These are phyloP conservation scores for Uria aalge DNA, from an alignment of 2,113 vertebrate species.

Conservation along the genomic window DNA sequence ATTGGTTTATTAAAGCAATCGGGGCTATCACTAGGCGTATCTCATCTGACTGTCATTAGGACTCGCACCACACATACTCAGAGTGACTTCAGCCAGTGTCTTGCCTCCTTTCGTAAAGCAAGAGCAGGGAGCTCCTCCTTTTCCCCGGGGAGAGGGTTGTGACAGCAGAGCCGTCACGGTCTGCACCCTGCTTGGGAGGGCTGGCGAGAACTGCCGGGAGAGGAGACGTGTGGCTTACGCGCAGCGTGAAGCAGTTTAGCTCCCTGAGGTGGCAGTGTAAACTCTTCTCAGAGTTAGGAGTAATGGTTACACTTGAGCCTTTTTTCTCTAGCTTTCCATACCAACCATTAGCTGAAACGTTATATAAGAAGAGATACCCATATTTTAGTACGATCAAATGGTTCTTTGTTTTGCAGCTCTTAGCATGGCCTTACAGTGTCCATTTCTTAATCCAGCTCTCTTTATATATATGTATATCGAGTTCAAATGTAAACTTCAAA, in stretches of 20 bases:
- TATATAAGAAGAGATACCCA: neutral
- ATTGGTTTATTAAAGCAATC: neutral
- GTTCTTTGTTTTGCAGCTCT: neutral
- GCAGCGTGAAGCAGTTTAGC: neutral
- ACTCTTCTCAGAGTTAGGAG: neutral
- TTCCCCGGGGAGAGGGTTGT: neutral
- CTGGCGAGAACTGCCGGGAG: neutral
- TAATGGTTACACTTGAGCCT: neutral
- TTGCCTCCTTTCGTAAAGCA: neutral
- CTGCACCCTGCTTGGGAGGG: neutral
- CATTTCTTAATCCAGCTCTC: neutral
- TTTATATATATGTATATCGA: neutral
- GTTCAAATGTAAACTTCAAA: neutral
- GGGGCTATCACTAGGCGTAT: neutral
- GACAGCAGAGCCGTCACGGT: neutral
- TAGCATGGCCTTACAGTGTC: neutral
- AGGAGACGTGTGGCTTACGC: neutral
- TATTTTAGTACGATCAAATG: neutral
- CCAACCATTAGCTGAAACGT: neutral
- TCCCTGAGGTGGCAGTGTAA: neutral
- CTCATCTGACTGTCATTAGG: neutral
- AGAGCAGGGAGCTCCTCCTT: neutral
- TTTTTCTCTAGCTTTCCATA: neutral
- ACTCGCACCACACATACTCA: neutral
- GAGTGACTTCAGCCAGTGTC: neutral